Conservation (phyloP, 2,888 invertebrate genomes). For the Parnassius orleans region DNA sequence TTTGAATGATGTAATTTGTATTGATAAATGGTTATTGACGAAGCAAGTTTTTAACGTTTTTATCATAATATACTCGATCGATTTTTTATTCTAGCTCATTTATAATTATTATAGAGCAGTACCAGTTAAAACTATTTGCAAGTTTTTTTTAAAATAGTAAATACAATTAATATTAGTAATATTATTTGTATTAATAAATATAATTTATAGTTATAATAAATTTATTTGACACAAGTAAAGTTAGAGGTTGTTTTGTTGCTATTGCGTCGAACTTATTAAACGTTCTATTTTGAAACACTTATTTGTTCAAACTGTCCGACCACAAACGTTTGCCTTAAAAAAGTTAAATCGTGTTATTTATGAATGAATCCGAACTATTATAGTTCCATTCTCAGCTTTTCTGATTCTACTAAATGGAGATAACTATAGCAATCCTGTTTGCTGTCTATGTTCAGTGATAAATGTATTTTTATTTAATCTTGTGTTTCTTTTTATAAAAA, state of each 20-base stretch:
- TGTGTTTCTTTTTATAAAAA: too few species aligned
- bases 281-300: neutral
- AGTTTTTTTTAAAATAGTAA: too few species aligned
- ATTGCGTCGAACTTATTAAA: too few species aligned
- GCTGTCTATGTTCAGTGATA: too few species aligned
- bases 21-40: constrained; percentile 11
- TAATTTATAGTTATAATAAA: too few species aligned
- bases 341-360: constrained; percentile 41
- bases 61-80: neutral
- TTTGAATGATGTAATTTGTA: constrained; percentile 19
- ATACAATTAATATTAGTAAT: too few species aligned
- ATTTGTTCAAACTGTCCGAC: constrained; percentile 33
- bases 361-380: constrained; percentile 47
- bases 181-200: too few species aligned
- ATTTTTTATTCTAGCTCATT: constrained; percentile 7
- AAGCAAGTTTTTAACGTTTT: constrained; percentile 6
- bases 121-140: too few species aligned
- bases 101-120: too few species aligned
- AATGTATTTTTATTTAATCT: too few species aligned
- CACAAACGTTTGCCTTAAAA: constrained; percentile 32
- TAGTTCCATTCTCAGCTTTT: constrained; percentile 33
- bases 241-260: too few species aligned
- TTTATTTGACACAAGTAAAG: too few species aligned
- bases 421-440: neutral
- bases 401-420: constrained; percentile 1